phyloP scores from a whole-genome alignment of 2,888 invertebrate genomes.

The Molanna angustata region DNA sequence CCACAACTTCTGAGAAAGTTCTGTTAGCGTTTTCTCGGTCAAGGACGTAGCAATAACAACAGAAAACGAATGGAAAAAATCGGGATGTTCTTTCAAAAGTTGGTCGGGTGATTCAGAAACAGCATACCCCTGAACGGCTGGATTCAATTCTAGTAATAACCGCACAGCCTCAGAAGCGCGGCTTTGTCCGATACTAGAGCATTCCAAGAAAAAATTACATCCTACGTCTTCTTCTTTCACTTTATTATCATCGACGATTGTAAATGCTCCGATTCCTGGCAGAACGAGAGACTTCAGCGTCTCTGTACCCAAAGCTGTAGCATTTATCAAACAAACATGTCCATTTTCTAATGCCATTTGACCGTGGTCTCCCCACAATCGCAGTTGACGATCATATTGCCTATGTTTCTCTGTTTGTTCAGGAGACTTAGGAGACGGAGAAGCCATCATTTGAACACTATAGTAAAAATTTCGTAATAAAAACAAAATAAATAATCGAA shows the following conservation, averaged over 20 bases:
- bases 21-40: slow-evolving; percentile 71
- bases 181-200: slow-evolving; percentile 75
- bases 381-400: slow-evolving; percentile 81
- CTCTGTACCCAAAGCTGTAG: slow-evolving; percentile 91
- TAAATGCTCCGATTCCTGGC: slow-evolving; percentile 90
- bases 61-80: slow-evolving; percentile 83
- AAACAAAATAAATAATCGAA: no score
- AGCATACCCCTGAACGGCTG: slow-evolving; percentile 89
- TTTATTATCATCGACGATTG: slow-evolving; percentile 84
- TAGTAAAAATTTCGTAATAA: no score
- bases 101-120: slow-evolving; percentile 87
- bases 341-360: slow-evolving; percentile 85
- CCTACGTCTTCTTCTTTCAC: slow-evolving; percentile 91
- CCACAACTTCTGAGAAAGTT: slow-evolving; percentile 79
- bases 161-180: slow-evolving; percentile 82
- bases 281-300: slow-evolving; percentile 91
- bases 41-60: slow-evolving; percentile 82
- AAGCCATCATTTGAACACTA: slow-evolving; percentile 51
- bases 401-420: slow-evolving; percentile 62
- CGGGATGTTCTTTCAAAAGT: slow-evolving; percentile 79
- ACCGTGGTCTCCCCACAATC: slow-evolving; percentile 98
- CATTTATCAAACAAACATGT: slow-evolving; percentile 91
- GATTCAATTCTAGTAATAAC: slow-evolving; percentile 83
- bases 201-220: slow-evolving; percentile 91
- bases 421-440: slow-evolving; percentile 69